A percentile compares a stretch with the other conserved stretches of the same genome.
Evolutionary conservation across 2,113 vertebrate genomes (phyloP).

Genomic region (Lutjanus erythropterus): DNA sequence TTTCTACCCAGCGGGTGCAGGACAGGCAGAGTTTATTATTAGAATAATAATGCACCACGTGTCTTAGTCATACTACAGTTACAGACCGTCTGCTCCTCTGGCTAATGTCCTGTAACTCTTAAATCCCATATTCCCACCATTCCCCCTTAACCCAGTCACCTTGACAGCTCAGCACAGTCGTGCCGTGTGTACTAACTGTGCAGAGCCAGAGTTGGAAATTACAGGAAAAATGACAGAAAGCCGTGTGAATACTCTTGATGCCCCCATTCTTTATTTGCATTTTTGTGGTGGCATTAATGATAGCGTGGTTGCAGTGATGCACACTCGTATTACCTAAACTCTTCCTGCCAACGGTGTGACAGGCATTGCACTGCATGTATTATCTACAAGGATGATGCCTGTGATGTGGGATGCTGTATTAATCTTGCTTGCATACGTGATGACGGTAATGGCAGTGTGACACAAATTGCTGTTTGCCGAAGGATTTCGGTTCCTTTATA

Average conservation of each 20-base stretch:
- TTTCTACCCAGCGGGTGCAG: conserved; percentile 59
- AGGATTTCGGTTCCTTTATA: conserved; percentile 65
- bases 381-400: conserved; percentile 62
- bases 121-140: conserved; percentile 45
- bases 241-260: conserved; percentile 15
- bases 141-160: conserved; percentile 62
- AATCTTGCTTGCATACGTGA: conserved; percentile 56
- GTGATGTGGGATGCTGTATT: conserved; percentile 66
- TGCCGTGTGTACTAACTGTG: conserved; percentile 17
- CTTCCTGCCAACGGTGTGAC: conserved; percentile 55
- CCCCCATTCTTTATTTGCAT: conserved; percentile 35
- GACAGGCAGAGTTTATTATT: conserved; percentile 72
- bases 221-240: conserved; percentile 34
- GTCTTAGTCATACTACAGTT: conserved; percentile 60
- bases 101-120: conserved; percentile 64
- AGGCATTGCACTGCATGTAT: conserved; percentile 69
- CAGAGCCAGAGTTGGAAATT: conserved; percentile 29
- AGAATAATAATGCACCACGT: conserved; percentile 65
- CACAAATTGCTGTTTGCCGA: conserved; percentile 67
- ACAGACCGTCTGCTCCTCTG: conserved; percentile 57
- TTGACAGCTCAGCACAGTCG: conserved; percentile 53
- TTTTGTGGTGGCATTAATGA: conserved; percentile 56
- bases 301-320: conserved; percentile 59
- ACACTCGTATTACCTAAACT: conserved; percentile 63
- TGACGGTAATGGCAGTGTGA: conserved; percentile 59